Conservation (phyloP, 2,113 vertebrate species). For the Halichoeres trimaculatus region DNA sequence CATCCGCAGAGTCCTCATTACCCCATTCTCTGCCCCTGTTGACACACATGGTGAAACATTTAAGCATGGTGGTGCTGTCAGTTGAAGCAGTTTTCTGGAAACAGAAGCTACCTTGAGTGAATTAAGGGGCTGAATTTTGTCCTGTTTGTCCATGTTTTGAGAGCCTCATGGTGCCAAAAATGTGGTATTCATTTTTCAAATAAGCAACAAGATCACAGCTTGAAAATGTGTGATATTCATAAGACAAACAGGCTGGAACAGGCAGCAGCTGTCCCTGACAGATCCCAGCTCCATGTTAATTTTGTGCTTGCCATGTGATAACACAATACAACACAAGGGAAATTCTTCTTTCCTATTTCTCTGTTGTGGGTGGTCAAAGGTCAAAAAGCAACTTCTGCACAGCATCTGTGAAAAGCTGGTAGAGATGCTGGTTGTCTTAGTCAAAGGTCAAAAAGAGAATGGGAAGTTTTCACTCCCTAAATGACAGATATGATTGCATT, state of each 20-base stretch:
- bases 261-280: conserved; percentile 52
- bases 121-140: conserved; percentile 28
- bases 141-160: conserved; percentile 33
- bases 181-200: conserved; percentile 38
- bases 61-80: conserved; percentile 7
- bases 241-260: conserved; percentile 40
- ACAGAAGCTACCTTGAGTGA: conserved; percentile 21
- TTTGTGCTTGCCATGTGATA: conserved; percentile 53
- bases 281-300: conserved; percentile 53
- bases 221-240: conserved; percentile 51
- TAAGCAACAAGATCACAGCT: conserved; percentile 47
- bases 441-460: conserved; percentile 5
- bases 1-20: conserved; percentile 81
- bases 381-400: conserved; percentile 8
- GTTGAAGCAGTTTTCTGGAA: conserved; percentile 31
- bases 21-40: conserved; percentile 72
- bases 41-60: conserved; percentile 23
- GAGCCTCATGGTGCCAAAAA: conserved; percentile 34
- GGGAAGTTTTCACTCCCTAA: not conserved
- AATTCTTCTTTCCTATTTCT: conserved; percentile 29
- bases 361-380: conserved; percentile 34
- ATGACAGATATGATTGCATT: no score
- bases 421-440: not conserved
- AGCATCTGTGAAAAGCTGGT: not conserved
- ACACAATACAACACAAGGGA: conserved; percentile 37